These are phyloP conservation scores for Neodiprion fabricii DNA, from an alignment of 1,140 invertebrate genomes.

Conservation along the genomic window DNA sequence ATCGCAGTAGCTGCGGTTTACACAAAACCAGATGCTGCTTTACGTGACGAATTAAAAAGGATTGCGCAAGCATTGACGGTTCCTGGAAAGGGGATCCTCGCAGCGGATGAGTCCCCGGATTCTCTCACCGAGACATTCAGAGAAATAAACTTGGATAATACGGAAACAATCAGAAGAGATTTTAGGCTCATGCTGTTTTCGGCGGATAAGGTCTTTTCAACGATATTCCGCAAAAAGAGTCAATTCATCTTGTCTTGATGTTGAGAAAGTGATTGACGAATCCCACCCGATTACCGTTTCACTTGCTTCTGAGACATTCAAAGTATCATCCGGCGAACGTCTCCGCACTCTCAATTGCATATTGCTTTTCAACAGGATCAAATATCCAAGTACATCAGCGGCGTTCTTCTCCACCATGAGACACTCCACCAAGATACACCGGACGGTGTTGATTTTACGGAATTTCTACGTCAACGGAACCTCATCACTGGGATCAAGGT, in stretches of 20 bases:
- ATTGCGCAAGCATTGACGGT: slow-evolving; percentile 68
- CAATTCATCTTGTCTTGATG: too few species aligned
- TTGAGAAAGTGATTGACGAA: too few species aligned
- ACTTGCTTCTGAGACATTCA: too few species aligned
- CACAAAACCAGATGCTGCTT: slow-evolving; percentile 46
- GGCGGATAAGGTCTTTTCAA: slow-evolving; percentile 44
- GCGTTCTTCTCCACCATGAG: slow-evolving; percentile 72
- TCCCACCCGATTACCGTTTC: too few species aligned
- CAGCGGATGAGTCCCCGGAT: slow-evolving; percentile 57
- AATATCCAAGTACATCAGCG: slow-evolving; percentile 57
- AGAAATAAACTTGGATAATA: slow-evolving; percentile 55
- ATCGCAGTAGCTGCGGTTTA: slow-evolving; percentile 2
- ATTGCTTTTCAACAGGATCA: neutral
- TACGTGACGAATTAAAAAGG: slow-evolving; percentile 65
- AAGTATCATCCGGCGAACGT: too few species aligned
- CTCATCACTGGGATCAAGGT: slow-evolving; percentile 66
- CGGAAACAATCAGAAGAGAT: slow-evolving; percentile 63
- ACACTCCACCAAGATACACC: slow-evolving; percentile 71
- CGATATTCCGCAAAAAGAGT: neutral
- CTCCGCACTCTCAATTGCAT: too few species aligned
- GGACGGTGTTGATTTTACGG: slow-evolving; percentile 27
- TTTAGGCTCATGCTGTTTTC: slow-evolving; percentile 69
- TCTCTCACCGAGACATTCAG: slow-evolving; percentile 62
- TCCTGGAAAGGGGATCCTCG: slow-evolving; percentile 64
- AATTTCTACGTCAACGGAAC: slow-evolving; percentile 31